These are phyloP conservation scores for Turnix velox DNA, from an alignment of 2,113 vertebrate species.

Conservation along the genomic window DNA sequence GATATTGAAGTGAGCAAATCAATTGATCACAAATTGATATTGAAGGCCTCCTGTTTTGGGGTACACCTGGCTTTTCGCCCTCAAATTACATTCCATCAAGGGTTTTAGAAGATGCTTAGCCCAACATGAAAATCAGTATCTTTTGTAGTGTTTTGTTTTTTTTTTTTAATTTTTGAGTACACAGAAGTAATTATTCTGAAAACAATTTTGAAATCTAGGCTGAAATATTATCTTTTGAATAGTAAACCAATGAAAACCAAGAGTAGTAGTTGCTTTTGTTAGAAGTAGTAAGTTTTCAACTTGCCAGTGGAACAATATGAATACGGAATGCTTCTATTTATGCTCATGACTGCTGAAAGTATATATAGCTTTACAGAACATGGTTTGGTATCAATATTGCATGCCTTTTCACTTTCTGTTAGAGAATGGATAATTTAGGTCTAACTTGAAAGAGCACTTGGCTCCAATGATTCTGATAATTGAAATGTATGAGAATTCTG, in stretches of 20 bases:
- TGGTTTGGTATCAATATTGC: slow-evolving; percentile 30
- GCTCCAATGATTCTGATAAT: slow-evolving; percentile 64
- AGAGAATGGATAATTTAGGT: slow-evolving; percentile 58
- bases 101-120: background rate
- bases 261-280: background rate
- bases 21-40: background rate
- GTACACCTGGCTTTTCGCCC: background rate
- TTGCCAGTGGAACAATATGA: background rate
- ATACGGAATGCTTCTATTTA: background rate
- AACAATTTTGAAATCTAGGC: background rate
- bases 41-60: background rate
- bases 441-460: slow-evolving; percentile 64
- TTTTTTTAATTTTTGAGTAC: background rate
- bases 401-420: slow-evolving; percentile 61
- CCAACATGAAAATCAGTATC: background rate
- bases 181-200: background rate
- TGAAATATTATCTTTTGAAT: slow-evolving; percentile 1
- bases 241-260: slow-evolving; percentile 27
- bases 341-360: slow-evolving; percentile 5
- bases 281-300: background rate
- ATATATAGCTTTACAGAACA: slow-evolving; percentile 7
- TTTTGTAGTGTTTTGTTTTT: background rate
- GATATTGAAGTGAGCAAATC: background rate
- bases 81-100: background rate
- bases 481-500: slow-evolving; percentile 70